A percentile compares a stretch with the other conserved stretches of the same genome.
Conservation (phyloP, 2,797 vertebrate genomes). For the Rhinophrynus dorsalis region DNA sequence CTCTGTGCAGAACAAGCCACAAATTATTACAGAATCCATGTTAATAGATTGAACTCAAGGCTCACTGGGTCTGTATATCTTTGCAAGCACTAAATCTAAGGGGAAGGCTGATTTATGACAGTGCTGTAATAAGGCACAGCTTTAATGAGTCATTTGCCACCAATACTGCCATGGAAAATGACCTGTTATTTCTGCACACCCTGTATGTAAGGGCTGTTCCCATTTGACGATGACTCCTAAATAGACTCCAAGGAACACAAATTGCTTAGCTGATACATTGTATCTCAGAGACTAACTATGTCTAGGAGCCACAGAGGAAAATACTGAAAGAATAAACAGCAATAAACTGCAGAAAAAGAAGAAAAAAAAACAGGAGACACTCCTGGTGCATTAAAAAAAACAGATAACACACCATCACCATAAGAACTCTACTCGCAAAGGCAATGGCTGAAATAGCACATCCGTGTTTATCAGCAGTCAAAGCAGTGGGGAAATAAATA, state of each 20-base stretch:
- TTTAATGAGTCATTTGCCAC: slow-evolving; percentile 46
- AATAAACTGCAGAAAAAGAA: slow-evolving; percentile 25
- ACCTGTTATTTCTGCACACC: slow-evolving; percentile 27
- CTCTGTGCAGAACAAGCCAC: neutral
- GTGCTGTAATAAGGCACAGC: slow-evolving; percentile 25
- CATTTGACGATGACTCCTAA: slow-evolving; percentile 27
- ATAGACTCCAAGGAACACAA: slow-evolving; percentile 26
- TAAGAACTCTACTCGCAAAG: too few species aligned
- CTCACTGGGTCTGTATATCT: slow-evolving; percentile 3
- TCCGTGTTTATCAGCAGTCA: too few species aligned
- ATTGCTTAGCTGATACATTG: slow-evolving; percentile 25
- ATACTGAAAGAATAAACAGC: slow-evolving; percentile 19
- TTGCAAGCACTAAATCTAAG: slow-evolving; percentile 1
- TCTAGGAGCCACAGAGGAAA: slow-evolving; percentile 9
- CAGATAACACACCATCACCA: too few species aligned
- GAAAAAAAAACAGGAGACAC: too few species aligned
- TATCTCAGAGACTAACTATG: slow-evolving; percentile 17
- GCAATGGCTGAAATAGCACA: too few species aligned
- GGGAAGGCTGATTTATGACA: slow-evolving; percentile 31
- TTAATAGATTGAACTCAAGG: slow-evolving; percentile 32
- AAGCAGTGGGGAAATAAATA: too few species aligned
- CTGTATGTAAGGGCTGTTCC: slow-evolving; percentile 15
- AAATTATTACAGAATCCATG: slow-evolving; percentile 25
- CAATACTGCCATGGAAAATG: slow-evolving; percentile 35
- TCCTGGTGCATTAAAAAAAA: too few species aligned